Conservation (phyloP, 2,797 vertebrate species). For the Protonibea diacanthus region DNA sequence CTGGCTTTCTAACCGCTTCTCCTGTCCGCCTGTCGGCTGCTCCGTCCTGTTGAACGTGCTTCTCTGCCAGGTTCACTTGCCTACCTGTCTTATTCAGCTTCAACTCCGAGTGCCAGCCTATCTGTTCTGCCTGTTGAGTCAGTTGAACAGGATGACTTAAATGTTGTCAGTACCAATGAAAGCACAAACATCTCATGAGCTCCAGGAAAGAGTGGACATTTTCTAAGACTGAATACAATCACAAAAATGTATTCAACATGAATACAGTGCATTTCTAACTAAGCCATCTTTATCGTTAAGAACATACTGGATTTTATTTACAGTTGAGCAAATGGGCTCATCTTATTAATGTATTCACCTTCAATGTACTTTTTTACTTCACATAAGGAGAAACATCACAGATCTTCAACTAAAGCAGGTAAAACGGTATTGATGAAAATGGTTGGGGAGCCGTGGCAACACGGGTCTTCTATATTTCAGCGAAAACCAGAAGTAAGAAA, state of each 20-base stretch:
- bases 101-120: slow-evolving; percentile 44
- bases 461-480: too few relatives aligned
- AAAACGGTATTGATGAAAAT: too few relatives aligned
- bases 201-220: slow-evolving; percentile 6
- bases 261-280: background rate
- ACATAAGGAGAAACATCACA: too few relatives aligned
- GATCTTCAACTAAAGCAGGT: too few relatives aligned
- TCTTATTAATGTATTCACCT: background rate
- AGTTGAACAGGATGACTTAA: slow-evolving; percentile 36
- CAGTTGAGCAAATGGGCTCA: background rate
- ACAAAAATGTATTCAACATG: background rate
- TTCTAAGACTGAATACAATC: slow-evolving; percentile 16
- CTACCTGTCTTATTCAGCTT: slow-evolving; percentile 65
- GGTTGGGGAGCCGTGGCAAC: too few relatives aligned
- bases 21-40: slow-evolving; percentile 64
- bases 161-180: slow-evolving; percentile 55
- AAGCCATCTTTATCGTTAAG: background rate
- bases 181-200: slow-evolving; percentile 33
- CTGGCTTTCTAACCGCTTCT: slow-evolving; percentile 62
- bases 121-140: slow-evolving; percentile 51
- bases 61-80: slow-evolving; percentile 65
- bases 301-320: background rate
- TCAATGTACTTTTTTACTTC: too few relatives aligned
- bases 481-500: too few relatives aligned
- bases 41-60: slow-evolving; percentile 59